A percentile compares a stretch with the other conserved stretches of the same genome.
Conservation (phyloP, 1,140 invertebrate species). For the Mizuhopecten yessoensis region DNA sequence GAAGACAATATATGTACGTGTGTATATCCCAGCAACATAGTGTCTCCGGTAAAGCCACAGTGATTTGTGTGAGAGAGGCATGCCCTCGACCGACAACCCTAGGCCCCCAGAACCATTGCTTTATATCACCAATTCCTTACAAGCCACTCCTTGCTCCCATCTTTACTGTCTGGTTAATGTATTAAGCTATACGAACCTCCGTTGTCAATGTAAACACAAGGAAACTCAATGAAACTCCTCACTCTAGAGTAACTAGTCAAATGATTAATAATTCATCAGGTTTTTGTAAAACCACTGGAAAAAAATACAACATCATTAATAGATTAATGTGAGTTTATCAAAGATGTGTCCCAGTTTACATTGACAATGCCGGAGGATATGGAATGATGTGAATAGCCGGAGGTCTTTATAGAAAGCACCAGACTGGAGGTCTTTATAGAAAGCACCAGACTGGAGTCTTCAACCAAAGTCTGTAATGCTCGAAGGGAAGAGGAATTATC, state of each 20-base stretch:
- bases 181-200: neutral
- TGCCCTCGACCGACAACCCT: neutral
- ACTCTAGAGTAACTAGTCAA: neutral
- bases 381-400: neutral
- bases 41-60: neutral
- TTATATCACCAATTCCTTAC: neutral
- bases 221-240: neutral
- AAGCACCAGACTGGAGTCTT: neutral
- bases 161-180: neutral
- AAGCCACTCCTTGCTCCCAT: neutral
- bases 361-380: neutral
- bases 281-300: neutral
- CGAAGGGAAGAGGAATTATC: too few species aligned
- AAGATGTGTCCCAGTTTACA: neutral
- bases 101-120: neutral
- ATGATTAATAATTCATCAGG: neutral
- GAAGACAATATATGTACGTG: too few species aligned
- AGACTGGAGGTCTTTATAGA: neutral
- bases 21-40: too few species aligned
- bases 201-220: neutral
- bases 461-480: too few species aligned
- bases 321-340: neutral
- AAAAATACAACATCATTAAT: neutral
- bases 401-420: neutral
- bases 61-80: neutral